Base-by-base conservation (phyloP, 2,888 invertebrate species). In the Protophormia terraenovae region DNA sequence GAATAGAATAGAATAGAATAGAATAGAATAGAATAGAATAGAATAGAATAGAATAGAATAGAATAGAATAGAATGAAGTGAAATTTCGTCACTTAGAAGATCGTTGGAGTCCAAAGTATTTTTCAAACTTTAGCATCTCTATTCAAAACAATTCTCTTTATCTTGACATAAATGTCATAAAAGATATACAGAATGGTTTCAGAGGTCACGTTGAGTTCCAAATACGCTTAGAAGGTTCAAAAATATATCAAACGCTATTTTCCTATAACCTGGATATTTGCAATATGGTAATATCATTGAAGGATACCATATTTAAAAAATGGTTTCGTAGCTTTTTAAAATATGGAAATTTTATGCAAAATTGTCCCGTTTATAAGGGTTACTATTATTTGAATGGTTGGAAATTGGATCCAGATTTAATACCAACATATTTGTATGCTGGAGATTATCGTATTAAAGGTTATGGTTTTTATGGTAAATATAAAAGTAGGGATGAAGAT, bases 321-420 rank as follows among this genome's bases (percentile, higher is more conserved):
- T 90, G 89, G 90, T 88, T 87, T 22, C 80, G 86, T 0, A 88
- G 87, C 75, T 75, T 90, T 60, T 19, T 87, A 3, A 80, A 84
- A 3, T 87, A 87, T 79, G 82, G 90, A 0, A 90, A 91, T 62
- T 89, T 91, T 32, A 87, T 87, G 73, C 64, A 73, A 58, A 86
- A 88, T 19, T 90, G 90, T 24, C 90, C 91, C 0, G 64, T 88
- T 12, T 47, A 60, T 53, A 27, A 50, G 3, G 81, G 73, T 1
- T 82, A 86, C 29, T 88, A 88, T 71, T 87, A 87, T 35, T 19
- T 89, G 27, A 75, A 62, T 12, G 85, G 73, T 50, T 88, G 88
- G 87, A 53, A 83, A 55, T 76, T 87, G 10, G 86, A 86, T 8
- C 58, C 87, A 8, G 64, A 24, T 3, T 16, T 88, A 7, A 71